Base-by-base conservation (phyloP, 2,113 vertebrate species). In the Scalopus aquaticus region DNA sequence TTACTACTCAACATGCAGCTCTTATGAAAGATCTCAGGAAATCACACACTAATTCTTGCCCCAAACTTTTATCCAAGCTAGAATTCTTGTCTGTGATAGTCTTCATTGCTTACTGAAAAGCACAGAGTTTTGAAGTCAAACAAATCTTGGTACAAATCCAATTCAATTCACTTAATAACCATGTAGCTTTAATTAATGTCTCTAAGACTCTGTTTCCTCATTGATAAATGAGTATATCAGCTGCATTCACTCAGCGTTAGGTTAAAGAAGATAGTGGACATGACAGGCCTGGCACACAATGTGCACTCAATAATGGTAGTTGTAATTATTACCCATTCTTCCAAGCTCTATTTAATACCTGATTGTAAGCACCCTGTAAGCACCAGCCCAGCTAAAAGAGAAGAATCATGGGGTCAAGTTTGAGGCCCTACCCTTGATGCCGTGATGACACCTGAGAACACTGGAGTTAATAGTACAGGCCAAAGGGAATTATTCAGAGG, bases 31-130 rank as follows among this genome's bases (percentile, higher is more conserved):
- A 80, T 28, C 15, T 76, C 73, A 37, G 28, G 73, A 88, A 86
- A 73, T 0, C 51, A 54, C 60, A 88, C 39, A 94, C 24, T 83
- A 64, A 72, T 70, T 96, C 85, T 88, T 64, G 37, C 54, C 56
- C 56, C 26, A 30, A 51, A 92, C 30, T 88, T 93, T 91, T 35
- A 88, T 39, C 67, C 35, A 92, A 44, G 62, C 79, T 86, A 73
- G 58, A 77, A 78, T 65, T 96, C 26, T 64, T 78, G 24, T 37
- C 69, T 79, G 5, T 82, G 44, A 82, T 65, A 78, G 32, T 91
- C 19, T 87, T 95, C n/a, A 86, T 79, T 13, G n/a, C 5, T 60
- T 88, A 35, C 46, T 90, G 81, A 44, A 95, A 92, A 90, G 24
- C 35, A 90, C 0, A 10, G 49, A 4, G 16, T 56, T 84, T 86